Conservation (phyloP, 2,113 vertebrate species). For the Paramormyrops kingsleyae region DNA sequence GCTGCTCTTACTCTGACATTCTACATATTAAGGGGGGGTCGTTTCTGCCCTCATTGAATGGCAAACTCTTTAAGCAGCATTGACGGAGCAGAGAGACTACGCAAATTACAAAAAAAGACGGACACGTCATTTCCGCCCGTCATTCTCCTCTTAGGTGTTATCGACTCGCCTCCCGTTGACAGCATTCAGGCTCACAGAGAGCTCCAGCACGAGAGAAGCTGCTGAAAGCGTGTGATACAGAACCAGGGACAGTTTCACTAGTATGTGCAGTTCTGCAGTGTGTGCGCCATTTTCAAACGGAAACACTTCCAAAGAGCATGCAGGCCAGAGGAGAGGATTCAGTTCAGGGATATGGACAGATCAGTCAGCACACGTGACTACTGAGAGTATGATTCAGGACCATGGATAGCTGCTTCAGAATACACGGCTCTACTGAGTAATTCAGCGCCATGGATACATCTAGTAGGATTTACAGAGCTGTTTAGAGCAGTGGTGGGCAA, state of each 20-base stretch:
- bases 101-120: background rate
- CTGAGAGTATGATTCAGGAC: conserved; percentile 20
- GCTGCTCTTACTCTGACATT: background rate
- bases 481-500: background rate
- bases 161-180: background rate
- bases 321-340: background rate
- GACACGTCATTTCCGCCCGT: background rate
- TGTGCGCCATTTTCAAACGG: background rate
- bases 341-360: background rate
- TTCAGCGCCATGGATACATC: conserved; percentile 2
- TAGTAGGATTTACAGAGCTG: conserved; percentile 24
- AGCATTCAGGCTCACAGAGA: background rate
- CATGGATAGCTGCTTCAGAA: conserved; percentile 26
- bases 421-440: background rate
- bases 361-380: background rate
- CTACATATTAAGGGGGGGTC: background rate
- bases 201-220: background rate
- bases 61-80: background rate
- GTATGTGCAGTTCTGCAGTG: background rate
- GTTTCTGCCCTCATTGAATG: background rate
- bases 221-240: too few species aligned
- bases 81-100: background rate
- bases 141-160: background rate
- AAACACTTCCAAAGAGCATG: background rate
- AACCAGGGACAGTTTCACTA: background rate